These are phyloP conservation scores for Uria aalge DNA, from an alignment of 2,113 vertebrate genomes.

Conservation along the genomic window DNA sequence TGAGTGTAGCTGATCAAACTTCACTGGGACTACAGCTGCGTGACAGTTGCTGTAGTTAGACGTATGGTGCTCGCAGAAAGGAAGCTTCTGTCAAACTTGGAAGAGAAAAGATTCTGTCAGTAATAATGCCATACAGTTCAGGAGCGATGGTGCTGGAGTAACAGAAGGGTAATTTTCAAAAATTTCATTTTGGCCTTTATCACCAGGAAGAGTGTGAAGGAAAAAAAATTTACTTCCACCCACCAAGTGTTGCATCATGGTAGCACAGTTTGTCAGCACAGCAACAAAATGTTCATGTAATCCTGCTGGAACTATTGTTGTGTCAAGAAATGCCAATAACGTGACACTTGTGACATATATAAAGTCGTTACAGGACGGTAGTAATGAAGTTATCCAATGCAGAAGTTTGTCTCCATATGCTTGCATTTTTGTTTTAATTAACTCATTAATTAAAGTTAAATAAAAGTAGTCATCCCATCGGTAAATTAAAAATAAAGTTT, in stretches of 20 bases:
- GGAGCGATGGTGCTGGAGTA: background rate
- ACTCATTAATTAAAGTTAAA: background rate
- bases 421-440: background rate
- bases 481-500: background rate
- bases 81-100: background rate
- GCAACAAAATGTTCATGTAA: background rate
- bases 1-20: background rate
- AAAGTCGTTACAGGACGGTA: background rate
- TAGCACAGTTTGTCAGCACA: background rate
- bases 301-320: background rate
- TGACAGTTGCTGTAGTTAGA: background rate
- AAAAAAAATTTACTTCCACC: background rate
- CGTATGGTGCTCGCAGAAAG: background rate
- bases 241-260: background rate
- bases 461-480: background rate
- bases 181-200: background rate
- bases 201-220: background rate
- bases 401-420: background rate
- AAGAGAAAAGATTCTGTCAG: background rate
- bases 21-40: background rate
- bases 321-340: background rate
- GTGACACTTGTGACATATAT: background rate
- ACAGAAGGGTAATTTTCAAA: background rate
- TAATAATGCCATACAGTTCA: background rate
- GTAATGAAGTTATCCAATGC: background rate